Percentiles rank a stretch among this genome's conserved stretches.
These are phyloP conservation scores for Montifringilla adamsi DNA, from an alignment of 2,113 vertebrate genomes.

Conservation along the genomic window DNA sequence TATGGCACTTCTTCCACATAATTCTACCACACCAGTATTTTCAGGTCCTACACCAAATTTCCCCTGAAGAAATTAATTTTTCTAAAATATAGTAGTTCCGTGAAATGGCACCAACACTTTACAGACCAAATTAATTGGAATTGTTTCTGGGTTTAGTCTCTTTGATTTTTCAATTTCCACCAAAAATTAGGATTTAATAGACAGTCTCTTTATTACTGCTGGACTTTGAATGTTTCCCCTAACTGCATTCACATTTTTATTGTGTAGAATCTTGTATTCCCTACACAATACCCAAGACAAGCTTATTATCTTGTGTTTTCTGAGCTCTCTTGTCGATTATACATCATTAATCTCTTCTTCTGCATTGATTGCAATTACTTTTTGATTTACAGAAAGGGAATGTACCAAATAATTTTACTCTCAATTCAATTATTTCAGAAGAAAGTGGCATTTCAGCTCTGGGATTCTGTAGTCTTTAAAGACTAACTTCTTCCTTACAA, in stretches of 20 bases:
- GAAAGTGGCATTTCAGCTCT: not conserved
- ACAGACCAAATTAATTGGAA: not conserved
- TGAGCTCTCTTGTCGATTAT: not conserved
- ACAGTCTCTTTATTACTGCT: not conserved
- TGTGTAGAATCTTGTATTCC: not conserved
- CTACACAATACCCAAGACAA: not conserved
- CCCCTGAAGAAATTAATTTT: not conserved
- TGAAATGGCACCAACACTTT: not conserved
- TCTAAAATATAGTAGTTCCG: not conserved
- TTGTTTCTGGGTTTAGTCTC: not conserved
- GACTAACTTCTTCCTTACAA: not conserved
- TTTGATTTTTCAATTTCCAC: not conserved
- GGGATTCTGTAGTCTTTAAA: not conserved
- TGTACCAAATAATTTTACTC: not conserved
- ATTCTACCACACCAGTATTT: not conserved
- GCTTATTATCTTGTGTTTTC: not conserved
- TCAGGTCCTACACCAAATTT: not conserved
- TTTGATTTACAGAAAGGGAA: not conserved
- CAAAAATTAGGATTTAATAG: not conserved
- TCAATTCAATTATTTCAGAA: not conserved
- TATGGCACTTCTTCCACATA: not conserved
- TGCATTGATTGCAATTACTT: not conserved
- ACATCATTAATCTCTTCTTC: not conserved
- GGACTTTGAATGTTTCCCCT: not conserved
- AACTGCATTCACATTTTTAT: not conserved